A percentile compares a stretch with the other conserved stretches of the same genome.
phyloP scores from a whole-genome alignment of 1,140 invertebrate species.

The Teleogryllus occipitalis region DNA sequence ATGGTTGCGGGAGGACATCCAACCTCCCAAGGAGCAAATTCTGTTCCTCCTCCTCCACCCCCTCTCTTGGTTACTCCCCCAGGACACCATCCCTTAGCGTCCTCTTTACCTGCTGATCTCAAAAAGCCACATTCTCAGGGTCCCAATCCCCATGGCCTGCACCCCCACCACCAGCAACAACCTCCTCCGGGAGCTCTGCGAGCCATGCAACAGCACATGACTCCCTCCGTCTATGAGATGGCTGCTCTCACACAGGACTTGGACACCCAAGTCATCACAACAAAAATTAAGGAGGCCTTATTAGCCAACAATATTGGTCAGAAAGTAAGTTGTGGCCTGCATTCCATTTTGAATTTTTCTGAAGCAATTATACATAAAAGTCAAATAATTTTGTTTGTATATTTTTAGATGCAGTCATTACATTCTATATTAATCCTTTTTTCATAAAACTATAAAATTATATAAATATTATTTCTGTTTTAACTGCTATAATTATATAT shows the following conservation, averaged over 20 bases:
- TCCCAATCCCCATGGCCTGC: conserved; percentile 32
- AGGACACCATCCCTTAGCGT: conserved; percentile 37
- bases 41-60: conserved; percentile 40
- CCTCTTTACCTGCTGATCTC: conserved; percentile 27
- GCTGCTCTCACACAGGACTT: conserved; percentile 91
- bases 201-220: conserved; percentile 67
- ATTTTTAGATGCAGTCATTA: too few relatives aligned
- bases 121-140: conserved; percentile 26
- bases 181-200: conserved; percentile 56
- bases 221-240: conserved; percentile 89
- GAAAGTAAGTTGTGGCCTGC: conserved; percentile 50
- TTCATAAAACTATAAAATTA: too few relatives aligned
- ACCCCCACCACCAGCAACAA: conserved; percentile 29
- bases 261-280: conserved; percentile 93
- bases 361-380: too few relatives aligned
- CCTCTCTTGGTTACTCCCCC: conserved; percentile 53
- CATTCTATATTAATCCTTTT: too few relatives aligned
- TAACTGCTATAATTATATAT: too few relatives aligned
- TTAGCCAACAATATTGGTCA: conserved; percentile 96
- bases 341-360: too few relatives aligned
- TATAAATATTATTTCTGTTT: too few relatives aligned
- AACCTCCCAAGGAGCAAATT: conserved; percentile 24
- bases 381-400: too few relatives aligned
- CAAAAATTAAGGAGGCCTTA: conserved; percentile 93
- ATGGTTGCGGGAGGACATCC: conserved; percentile 29